Base-by-base conservation (phyloP, 2,888 invertebrate genomes). In the Archips crataeganus region DNA sequence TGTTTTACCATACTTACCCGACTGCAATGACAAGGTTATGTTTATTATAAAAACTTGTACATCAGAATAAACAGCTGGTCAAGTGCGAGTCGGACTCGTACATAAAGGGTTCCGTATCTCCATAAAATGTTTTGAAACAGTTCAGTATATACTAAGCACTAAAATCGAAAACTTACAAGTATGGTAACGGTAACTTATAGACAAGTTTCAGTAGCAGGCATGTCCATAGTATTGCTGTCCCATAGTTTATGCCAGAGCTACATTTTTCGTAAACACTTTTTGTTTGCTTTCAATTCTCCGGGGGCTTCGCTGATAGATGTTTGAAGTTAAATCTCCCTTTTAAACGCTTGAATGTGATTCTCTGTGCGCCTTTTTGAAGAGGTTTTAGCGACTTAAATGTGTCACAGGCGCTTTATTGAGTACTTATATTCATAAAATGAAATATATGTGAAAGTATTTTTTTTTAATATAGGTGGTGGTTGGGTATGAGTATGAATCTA, bases 241-340 rank as follows among this genome's bases (percentile, higher is more conserved):
- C 32, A 32, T 57, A 86, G 86, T 91, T 90, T 91, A 90, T 89
- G 82, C 81, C 84, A 81, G 83, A 87, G 86, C 85, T 87, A 88
- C 89, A 86, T 89, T 90, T 90, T 90, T 86, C 81, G 89, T 90
- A 90, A 91, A 90, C 88, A 91, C 79, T 80, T 84, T 85, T 87
- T 93, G 92, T 93, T 93, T 93, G 89, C 88, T 91, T 93, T 93
- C 88, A 89, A 93, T 94, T 93, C 91, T 82, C 76, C 79, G 89
- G 89, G 89, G 83, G 86, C 86, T 82, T 84, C 76, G 82, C 84
- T 84, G 86, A 89, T 89, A 89, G 85, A 89, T 87, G 91, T 92
- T 93, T 91, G 90, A 91, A 92, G 92, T 90, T 91, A 93, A 93
- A 91, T 92, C 92, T 92, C 92, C 92, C 92, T 91, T 88, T 90